A percentile compares a stretch with the other conserved stretches of the same genome.
These are phyloP conservation scores for Zingel zingel DNA, from an alignment of 2,113 vertebrate species.

Conservation along the genomic window DNA sequence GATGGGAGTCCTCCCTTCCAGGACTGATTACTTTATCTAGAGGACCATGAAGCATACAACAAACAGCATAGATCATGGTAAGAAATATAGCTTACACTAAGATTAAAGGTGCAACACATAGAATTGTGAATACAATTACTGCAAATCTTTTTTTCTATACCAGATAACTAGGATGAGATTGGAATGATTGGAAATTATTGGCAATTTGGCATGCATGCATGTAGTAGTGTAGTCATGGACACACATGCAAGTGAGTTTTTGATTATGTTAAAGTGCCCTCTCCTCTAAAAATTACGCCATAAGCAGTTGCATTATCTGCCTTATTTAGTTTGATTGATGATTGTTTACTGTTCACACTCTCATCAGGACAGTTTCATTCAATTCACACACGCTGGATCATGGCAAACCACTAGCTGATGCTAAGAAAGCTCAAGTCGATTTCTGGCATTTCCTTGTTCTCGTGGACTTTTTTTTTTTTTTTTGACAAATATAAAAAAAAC, in stretches of 20 bases:
- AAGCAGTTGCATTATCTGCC: constrained; percentile 36
- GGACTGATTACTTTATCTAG: constrained; percentile 47
- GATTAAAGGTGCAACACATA: neutral
- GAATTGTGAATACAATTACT: neutral
- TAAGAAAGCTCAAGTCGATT: constrained; percentile 25
- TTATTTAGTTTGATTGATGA: constrained; percentile 59
- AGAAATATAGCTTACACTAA: neutral
- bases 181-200: constrained; percentile 21
- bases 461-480: neutral
- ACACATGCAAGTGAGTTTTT: constrained; percentile 26
- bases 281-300: constrained; percentile 25
- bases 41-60: constrained; percentile 12
- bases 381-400: constrained; percentile 31
- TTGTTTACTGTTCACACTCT: constrained; percentile 41
- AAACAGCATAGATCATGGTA: neutral
- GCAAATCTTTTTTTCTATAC: neutral
- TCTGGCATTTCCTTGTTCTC: constrained; percentile 5
- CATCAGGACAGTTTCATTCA: constrained; percentile 30
- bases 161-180: constrained; percentile 10
- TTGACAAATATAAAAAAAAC: neutral
- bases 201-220: constrained; percentile 2
- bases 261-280: constrained; percentile 42
- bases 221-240: neutral
- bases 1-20: constrained; percentile 45
- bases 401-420: constrained; percentile 17